A percentile compares a stretch with the other conserved stretches of the same genome.
Conservation (phyloP, 2,113 vertebrate genomes). For the Mesocricetus auratus region DNA sequence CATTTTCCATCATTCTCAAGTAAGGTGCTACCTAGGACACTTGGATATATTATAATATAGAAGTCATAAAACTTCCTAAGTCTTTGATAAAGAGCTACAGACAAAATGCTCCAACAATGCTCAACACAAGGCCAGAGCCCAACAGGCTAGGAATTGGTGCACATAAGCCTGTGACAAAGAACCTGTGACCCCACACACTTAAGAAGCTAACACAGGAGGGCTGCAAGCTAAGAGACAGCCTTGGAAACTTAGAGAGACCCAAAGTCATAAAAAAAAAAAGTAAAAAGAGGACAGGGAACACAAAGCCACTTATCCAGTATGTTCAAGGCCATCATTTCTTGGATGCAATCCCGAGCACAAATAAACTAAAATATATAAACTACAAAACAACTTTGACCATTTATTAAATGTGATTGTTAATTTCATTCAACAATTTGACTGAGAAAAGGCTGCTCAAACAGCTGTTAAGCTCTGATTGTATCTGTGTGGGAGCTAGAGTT, state of each 20-base stretch:
- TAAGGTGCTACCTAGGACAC: neutral
- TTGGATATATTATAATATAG: neutral
- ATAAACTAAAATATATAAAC: neutral
- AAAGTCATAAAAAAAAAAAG: neutral
- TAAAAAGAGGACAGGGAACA: neutral
- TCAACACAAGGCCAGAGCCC: neutral
- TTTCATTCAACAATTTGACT: neutral
- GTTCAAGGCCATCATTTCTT: neutral
- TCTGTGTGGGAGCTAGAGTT: neutral
- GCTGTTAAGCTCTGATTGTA: neutral
- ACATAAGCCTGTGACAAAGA: neutral
- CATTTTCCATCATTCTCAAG: constrained; percentile 12
- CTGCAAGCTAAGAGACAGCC: neutral
- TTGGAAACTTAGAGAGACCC: neutral
- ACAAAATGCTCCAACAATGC: neutral
- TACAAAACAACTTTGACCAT: neutral
- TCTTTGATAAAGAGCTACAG: neutral
- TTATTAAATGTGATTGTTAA: neutral
- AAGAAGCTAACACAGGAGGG: neutral
- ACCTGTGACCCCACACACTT: neutral
- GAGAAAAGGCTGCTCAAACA: neutral
- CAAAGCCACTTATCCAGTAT: neutral
- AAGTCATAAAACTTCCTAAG: neutral
- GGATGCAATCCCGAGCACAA: neutral
- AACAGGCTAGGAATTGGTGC: neutral